phyloP scores from a whole-genome alignment of 2,113 vertebrate species.

The Ariopsis seemanni region DNA sequence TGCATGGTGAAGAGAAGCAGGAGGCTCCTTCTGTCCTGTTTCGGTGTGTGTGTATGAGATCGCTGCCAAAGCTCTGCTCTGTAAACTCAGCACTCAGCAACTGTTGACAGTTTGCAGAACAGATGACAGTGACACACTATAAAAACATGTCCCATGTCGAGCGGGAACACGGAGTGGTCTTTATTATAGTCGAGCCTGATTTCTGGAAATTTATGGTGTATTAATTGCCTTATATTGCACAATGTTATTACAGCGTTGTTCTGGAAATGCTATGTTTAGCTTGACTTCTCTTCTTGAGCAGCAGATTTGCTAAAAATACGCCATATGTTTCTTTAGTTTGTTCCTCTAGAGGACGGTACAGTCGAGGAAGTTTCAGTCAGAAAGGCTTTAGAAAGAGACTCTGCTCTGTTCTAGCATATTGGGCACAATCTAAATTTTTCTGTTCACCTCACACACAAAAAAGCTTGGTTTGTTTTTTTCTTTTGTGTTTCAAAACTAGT shows the following conservation, averaged over 20 bases:
- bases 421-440: not conserved
- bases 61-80: slow-evolving; percentile 53
- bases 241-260: not conserved
- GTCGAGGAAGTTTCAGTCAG: not conserved
- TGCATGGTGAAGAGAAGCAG: slow-evolving; percentile 48
- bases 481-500: too few species aligned
- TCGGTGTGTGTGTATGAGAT: slow-evolving; percentile 41
- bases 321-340: not conserved
- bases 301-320: not conserved
- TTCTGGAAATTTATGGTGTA: not conserved
- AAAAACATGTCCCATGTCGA: slow-evolving; percentile 4
- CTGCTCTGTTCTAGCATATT: not conserved
- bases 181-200: not conserved
- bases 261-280: not conserved
- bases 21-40: slow-evolving; percentile 10
- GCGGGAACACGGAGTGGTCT: not conserved
- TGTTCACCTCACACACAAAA: not conserved
- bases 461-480: too few species aligned
- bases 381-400: not conserved
- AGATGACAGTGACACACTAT: slow-evolving; percentile 22
- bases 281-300: not conserved
- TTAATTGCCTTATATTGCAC: not conserved
- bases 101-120: slow-evolving; percentile 47
- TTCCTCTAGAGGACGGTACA: not conserved
- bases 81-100: slow-evolving; percentile 55